These are phyloP conservation scores for Megastigmus dorsalis DNA, from an alignment of 2,888 invertebrate genomes.

Conservation along the genomic window DNA sequence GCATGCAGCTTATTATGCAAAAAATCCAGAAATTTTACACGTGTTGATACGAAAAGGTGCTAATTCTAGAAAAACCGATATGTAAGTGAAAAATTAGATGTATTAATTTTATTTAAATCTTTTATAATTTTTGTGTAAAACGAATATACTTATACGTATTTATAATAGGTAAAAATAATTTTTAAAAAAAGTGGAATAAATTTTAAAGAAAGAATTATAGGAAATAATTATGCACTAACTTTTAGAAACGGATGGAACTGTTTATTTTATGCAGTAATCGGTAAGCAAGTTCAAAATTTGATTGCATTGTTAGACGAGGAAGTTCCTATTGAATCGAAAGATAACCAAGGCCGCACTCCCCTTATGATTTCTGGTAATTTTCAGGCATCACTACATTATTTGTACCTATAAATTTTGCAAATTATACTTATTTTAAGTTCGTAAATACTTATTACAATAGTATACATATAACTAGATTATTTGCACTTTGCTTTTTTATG, in stretches of 20 bases:
- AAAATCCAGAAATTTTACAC: conserved; percentile 56
- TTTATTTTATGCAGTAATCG: conserved; percentile 60
- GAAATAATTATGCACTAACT: background rate
- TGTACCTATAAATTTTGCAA: no score
- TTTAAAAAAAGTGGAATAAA: no score
- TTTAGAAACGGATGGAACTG: conserved; percentile 60
- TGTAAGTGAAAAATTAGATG: conserved; percentile 56
- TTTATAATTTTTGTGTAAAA: background rate
- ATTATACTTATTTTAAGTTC: no score
- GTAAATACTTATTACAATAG: no score
- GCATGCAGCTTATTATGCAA: conserved; percentile 59
- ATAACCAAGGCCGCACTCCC: conserved; percentile 57
- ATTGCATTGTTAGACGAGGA: conserved; percentile 53
- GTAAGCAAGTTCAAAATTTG: conserved; percentile 56
- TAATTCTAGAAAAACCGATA: conserved; percentile 54
- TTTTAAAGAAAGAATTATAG: no score
- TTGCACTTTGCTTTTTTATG: no score
- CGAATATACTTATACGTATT: no score
- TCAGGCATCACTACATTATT: no score
- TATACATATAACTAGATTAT: no score
- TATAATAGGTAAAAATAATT: no score
- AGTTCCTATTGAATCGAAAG: conserved; percentile 49
- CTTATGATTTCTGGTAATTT: conserved; percentile 61
- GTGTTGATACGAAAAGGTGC: conserved; percentile 58
- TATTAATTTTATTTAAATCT: background rate